A percentile compares a stretch with the other conserved stretches of the same genome.
Conservation (phyloP, 2,113 vertebrate species). For the Egretta garzetta region DNA sequence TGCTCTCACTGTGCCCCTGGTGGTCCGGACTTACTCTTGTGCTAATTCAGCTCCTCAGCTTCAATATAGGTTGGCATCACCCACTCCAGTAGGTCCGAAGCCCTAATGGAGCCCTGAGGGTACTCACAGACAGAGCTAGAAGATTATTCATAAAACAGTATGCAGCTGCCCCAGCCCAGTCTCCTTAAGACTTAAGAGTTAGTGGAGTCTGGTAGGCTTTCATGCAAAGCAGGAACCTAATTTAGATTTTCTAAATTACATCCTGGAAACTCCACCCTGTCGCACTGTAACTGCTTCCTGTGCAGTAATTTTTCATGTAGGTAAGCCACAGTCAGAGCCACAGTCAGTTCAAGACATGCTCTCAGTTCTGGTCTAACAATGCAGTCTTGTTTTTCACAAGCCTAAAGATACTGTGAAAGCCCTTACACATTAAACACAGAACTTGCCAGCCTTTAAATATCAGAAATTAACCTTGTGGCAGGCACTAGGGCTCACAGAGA, state of each 20-base stretch:
- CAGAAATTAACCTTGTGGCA: not conserved
- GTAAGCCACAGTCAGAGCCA: not conserved
- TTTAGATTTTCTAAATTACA: not conserved
- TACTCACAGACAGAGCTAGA: not conserved
- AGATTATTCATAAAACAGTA: not conserved
- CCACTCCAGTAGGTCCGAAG: accelerated
- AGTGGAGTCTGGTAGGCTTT: not conserved
- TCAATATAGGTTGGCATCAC: not conserved
- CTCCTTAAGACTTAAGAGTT: not conserved
- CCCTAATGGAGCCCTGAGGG: not conserved
- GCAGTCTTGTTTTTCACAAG: not conserved
- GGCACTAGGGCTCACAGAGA: not conserved
- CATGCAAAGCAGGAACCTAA: not conserved
- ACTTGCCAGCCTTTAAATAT: not conserved
- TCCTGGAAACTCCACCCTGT: not conserved
- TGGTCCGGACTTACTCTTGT: not conserved
- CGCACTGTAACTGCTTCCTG: not conserved
- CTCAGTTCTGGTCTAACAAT: not conserved
- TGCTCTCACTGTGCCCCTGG: not conserved
- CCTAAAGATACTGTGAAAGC: not conserved
- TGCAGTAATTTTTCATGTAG: not conserved
- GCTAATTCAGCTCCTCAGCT: not conserved
- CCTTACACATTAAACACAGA: not conserved
- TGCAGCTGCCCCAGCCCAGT: not conserved
- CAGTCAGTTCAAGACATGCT: not conserved